A percentile compares a stretch with the other conserved stretches of the same genome.
Conservation (phyloP, 2,888 invertebrate genomes). For the Heliconius erato region DNA sequence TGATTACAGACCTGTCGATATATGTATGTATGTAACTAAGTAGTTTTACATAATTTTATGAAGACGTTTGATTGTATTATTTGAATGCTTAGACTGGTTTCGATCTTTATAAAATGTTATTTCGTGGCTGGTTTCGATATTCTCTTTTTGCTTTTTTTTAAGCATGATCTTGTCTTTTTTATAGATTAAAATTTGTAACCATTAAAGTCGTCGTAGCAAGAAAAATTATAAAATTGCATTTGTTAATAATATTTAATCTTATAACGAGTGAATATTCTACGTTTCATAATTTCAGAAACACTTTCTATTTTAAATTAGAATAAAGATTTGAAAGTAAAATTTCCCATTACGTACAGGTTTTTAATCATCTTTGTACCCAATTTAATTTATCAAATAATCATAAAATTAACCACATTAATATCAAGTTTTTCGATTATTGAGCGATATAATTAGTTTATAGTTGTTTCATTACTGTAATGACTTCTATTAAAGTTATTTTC, state of each 20-base stretch:
- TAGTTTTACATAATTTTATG: neutral
- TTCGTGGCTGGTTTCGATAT: neutral
- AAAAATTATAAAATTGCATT: neutral
- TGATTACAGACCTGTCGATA: constrained; percentile 11
- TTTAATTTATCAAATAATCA: constrained; percentile 10
- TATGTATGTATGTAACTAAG: neutral
- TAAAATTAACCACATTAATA: constrained; percentile 3
- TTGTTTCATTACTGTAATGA: neutral
- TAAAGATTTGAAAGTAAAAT: neutral
- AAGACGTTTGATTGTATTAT: neutral
- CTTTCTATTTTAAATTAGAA: constrained; percentile 13
- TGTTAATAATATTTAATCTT: neutral
- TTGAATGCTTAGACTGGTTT: neutral
- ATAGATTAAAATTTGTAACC: neutral
- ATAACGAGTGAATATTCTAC: neutral
- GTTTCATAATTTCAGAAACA: neutral
- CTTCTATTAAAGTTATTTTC: neutral
- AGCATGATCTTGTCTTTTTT: neutral
- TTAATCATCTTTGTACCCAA: neutral
- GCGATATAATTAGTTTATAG: neutral
- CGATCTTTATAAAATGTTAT: neutral
- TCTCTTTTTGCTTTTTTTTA: neutral
- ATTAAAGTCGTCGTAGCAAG: neutral
- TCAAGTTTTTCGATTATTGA: neutral
- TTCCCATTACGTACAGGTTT: constrained; percentile 7